phyloP scores from a whole-genome alignment of 1,140 invertebrate species.

The Apis dorsata region DNA sequence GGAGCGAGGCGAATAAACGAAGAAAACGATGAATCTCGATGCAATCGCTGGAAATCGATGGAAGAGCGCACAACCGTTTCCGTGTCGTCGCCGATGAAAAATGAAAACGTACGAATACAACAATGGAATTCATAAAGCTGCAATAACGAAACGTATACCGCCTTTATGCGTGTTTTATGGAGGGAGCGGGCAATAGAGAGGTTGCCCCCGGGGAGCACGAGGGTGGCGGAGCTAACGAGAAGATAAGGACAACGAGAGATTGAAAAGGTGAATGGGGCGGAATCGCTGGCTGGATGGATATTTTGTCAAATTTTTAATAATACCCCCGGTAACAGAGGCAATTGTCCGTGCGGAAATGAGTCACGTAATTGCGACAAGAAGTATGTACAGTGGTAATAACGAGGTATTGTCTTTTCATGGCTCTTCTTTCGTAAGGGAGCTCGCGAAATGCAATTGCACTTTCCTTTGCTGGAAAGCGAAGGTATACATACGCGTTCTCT shows the following conservation, averaged over 20 bases:
- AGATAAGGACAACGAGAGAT: conserved; percentile 13
- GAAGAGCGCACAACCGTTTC: not conserved
- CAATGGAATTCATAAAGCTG: conserved; percentile 24
- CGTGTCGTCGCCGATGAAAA: not conserved
- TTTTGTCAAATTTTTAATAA: conserved; percentile 30
- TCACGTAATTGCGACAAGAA: not conserved
- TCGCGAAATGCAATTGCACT: not conserved
- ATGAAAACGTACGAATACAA: conserved; percentile 1
- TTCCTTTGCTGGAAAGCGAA: not conserved
- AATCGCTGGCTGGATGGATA: not conserved
- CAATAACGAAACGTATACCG: conserved; percentile 5
- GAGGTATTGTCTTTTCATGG: not conserved
- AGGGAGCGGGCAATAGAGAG: not conserved
- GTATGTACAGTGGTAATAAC: not conserved
- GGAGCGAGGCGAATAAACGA: conserved; percentile 4
- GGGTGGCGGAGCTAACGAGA: not conserved
- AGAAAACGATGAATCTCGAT: not conserved
- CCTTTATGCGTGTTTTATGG: conserved; percentile 8
- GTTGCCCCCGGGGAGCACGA: not conserved
- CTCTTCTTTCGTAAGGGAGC: not conserved
- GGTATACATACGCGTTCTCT: not conserved
- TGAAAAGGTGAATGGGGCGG: not conserved
- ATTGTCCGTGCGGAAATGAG: not conserved
- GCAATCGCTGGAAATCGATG: not conserved
- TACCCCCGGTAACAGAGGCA: not conserved